Conservation (phyloP, 2,888 invertebrate species). For the Lacanobia oleracea region DNA sequence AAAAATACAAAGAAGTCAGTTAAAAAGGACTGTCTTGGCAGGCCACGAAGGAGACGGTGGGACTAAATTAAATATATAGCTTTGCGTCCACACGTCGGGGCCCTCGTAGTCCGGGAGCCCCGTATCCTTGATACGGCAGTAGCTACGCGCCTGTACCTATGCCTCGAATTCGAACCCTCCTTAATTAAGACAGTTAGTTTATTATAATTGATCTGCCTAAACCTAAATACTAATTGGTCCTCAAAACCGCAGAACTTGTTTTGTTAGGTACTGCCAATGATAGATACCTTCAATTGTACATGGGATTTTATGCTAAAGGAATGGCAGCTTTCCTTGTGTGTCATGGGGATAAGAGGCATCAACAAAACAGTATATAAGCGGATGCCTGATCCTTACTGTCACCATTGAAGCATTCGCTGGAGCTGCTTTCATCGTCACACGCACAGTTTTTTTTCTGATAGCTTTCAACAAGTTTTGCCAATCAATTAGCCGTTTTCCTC, state of each 20-base stretch:
- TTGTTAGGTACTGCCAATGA: conserved; percentile 14
- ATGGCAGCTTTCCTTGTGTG: conserved; percentile 42
- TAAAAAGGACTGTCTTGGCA: no score
- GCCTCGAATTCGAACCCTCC: neutral
- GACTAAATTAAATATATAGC: no score
- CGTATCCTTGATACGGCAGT: no score
- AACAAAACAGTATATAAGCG: conserved; percentile 43
- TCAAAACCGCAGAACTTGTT: conserved; percentile 37
- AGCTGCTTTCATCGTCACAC: conserved; percentile 27
- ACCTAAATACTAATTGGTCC: neutral
- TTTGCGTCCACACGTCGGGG: no score
- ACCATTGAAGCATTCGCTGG: conserved; percentile 21
- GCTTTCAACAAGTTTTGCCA: conserved; percentile 67
- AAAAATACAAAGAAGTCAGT: no score
- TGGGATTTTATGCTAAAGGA: conserved; percentile 27
- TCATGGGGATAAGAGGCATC: conserved; percentile 36
- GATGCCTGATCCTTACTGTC: neutral
- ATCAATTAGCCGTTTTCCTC: conserved; percentile 66
- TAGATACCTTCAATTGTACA: neutral
- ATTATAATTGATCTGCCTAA: neutral
- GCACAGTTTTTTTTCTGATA: conserved; percentile 35
- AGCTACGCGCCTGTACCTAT: no score
- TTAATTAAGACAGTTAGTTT: neutral
- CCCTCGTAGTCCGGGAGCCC: no score
- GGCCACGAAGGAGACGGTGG: no score